Conservation (phyloP, 2,888 invertebrate species). For the Clanis bilineata region DNA sequence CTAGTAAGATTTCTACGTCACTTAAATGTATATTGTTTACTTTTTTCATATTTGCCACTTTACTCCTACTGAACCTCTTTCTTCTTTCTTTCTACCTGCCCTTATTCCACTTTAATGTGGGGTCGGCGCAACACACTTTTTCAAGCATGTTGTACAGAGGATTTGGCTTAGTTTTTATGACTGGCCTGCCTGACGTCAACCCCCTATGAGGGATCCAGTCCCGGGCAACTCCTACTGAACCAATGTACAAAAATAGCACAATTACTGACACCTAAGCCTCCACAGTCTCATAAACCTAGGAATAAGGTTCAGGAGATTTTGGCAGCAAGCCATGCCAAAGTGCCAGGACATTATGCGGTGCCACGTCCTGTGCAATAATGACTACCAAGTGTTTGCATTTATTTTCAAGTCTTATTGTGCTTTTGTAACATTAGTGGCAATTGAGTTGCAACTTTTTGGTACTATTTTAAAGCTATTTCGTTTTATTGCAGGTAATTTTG, state of each 20-base stretch:
- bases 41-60: no score
- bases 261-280: neutral
- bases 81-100: no score
- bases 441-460: neutral
- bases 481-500: neutral
- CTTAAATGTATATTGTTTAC: no score
- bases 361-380: neutral
- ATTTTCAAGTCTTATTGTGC: neutral
- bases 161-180: no score
- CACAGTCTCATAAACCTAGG: neutral
- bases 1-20: no score
- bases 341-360: neutral
- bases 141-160: no score
- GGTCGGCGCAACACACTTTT: no score
- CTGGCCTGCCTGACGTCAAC: no score
- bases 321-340: neutral
- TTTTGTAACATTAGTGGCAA: neutral
- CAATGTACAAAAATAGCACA: neutral
- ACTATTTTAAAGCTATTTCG: neutral
- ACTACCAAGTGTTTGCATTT: neutral
- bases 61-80: no score
- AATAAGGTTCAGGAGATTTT: neutral
- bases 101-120: no score
- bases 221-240: neutral
- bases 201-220: no score